Base-by-base conservation (phyloP, 2,797 vertebrate genomes). In the Semotilus atromaculatus region DNA sequence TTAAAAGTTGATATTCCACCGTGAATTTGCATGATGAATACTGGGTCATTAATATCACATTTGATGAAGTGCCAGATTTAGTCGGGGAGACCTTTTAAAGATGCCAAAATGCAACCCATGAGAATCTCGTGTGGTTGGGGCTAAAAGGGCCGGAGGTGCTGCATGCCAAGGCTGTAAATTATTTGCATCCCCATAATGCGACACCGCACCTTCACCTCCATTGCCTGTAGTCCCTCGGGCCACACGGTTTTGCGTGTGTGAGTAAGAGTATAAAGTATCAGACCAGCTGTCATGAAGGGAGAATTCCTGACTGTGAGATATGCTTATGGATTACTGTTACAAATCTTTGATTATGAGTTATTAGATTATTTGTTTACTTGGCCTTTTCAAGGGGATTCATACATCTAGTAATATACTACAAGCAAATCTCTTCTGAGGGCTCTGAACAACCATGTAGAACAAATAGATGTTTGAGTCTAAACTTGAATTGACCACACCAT, bases 1-100 rank as follows among this genome's bases (percentile, higher is more conserved):
- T 78, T n/a, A 66, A 76, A 85, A 81, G 83, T 85, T 86, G 72
- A 80, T 77, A 80, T 87, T 90, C 84, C 51, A n/a, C 86, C 10
- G 67, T 10, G 29, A 87, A 88, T 87, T 87, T 89, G 88, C 88
- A 87, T 86, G 85, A 87, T 82, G 86, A 87, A 83, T 89, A 70
- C 75, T 48, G 51, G 85, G 83, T 88, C 88, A 83, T 89, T 90
- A 88, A 84, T 88, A 86, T 88, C 83, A 58, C 85, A 60, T 86
- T 82, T 90, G 88, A 88, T 86, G 83, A 83, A 89, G 85, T 81
- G 88, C 77, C 84, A 87, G 88, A 81, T 80, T 86, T 81, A 84
- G 84, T 60, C 36, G 23, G 34, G 77, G 60, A 84, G 86, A 84
- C 80, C 83, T 79, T 88, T 89, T 71, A 81, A 83, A 81, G 81